phyloP scores from a whole-genome alignment of 2,888 invertebrate genomes.

The Philereme vetulata region DNA sequence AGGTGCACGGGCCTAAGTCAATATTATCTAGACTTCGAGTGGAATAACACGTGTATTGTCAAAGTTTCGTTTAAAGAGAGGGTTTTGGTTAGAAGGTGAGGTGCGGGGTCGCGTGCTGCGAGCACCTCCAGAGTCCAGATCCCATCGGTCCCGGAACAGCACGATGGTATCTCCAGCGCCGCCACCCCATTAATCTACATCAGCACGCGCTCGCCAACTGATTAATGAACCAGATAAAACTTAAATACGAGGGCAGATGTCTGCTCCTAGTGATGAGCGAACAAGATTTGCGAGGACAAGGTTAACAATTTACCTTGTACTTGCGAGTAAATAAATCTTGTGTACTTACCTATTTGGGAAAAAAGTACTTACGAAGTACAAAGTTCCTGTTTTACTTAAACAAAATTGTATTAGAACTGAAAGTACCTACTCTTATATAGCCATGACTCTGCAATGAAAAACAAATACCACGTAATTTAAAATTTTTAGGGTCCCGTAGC shows the following conservation, averaged over 20 bases:
- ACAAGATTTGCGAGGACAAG: conserved; percentile 15
- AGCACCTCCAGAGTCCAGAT: conserved; percentile 50
- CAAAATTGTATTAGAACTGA: too few relatives aligned
- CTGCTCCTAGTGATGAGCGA: conserved; percentile 49
- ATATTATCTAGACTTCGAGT: too few relatives aligned
- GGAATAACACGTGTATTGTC: neutral
- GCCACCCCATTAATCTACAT: conserved; percentile 82
- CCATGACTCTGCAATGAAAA: too few relatives aligned
- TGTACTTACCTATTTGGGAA: too few relatives aligned
- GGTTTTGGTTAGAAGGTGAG: conserved; percentile 11
- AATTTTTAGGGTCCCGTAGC: too few relatives aligned
- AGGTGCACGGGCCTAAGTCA: too few relatives aligned
- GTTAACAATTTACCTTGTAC: conserved; percentile 3
- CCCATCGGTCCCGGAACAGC: conserved; percentile 71
- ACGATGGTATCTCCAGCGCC: conserved; percentile 72
- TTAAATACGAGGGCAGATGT: conserved; percentile 79
- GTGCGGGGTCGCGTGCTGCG: conserved; percentile 31
- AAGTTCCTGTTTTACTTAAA: too few relatives aligned
- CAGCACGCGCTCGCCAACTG: conserved; percentile 77
- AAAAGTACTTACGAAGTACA: too few relatives aligned
- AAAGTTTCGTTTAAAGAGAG: conserved; percentile 13
- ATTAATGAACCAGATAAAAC: conserved; percentile 81
- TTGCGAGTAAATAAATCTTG: neutral
- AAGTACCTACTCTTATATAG: too few relatives aligned
- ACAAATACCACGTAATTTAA: too few relatives aligned